Conservation (phyloP, 2,888 invertebrate genomes). For the Embidobia sp. region DNA sequence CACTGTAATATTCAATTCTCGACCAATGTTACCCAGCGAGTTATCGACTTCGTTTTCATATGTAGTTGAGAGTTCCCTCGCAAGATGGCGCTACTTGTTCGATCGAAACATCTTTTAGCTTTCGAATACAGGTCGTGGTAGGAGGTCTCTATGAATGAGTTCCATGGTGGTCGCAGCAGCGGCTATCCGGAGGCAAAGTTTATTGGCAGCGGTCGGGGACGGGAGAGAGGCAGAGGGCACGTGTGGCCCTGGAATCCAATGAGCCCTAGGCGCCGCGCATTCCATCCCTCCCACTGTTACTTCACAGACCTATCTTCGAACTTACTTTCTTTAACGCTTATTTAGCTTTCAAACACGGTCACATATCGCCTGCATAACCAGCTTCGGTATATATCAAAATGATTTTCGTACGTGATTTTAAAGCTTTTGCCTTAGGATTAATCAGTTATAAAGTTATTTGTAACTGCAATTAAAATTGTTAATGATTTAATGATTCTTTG, state of each 20-base stretch:
- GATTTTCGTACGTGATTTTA: no score
- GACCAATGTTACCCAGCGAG: no score
- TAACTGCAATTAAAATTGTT: no score
- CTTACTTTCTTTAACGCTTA: constrained; percentile 72
- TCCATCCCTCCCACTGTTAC: constrained; percentile 80
- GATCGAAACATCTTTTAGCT: constrained; percentile 10
- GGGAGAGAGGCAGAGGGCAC: constrained; percentile 76
- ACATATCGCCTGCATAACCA: constrained; percentile 59
- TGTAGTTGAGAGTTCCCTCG: not conserved
- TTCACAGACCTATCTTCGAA: constrained; percentile 70
- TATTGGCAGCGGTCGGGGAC: constrained; percentile 77
- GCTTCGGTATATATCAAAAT: constrained; percentile 40
- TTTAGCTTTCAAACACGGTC: constrained; percentile 69
- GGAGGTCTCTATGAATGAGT: constrained; percentile 84
- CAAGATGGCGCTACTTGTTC: constrained; percentile 63
- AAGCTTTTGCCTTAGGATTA: no score
- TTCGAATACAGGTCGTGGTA: constrained; percentile 76
- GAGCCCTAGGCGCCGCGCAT: constrained; percentile 84
- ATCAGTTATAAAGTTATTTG: no score
- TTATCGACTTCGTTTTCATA: not conserved
- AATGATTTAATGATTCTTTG: no score
- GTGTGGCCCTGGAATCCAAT: constrained; percentile 83
- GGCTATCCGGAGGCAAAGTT: constrained; percentile 78
- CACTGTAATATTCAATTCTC: no score
- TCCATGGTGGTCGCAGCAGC: constrained; percentile 78